phyloP scores from a whole-genome alignment of 1,140 invertebrate species.

The Drosophila varians region DNA sequence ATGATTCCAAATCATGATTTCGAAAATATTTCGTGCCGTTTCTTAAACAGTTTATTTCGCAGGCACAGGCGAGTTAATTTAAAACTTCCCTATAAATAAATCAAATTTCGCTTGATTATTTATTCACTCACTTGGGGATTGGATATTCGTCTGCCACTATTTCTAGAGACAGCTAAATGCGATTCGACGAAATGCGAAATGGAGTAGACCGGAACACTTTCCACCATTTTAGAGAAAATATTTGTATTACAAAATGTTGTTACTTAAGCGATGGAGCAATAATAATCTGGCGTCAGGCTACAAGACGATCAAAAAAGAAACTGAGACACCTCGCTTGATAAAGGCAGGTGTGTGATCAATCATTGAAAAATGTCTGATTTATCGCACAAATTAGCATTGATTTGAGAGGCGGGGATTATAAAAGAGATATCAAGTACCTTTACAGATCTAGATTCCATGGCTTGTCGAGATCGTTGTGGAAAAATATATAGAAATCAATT shows the following conservation, averaged over 20 bases:
- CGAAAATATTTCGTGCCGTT: too few species aligned
- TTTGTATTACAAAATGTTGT: background rate
- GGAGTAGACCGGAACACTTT: slow-evolving; percentile 67
- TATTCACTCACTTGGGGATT: slow-evolving; percentile 48
- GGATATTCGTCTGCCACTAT: slow-evolving; percentile 12
- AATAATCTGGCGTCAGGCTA: slow-evolving; percentile 7
- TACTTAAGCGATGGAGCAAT: background rate
- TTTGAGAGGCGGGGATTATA: slow-evolving; percentile 18
- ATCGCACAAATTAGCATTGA: slow-evolving; percentile 58
- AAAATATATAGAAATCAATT: slow-evolving; percentile 47
- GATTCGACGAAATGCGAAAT: slow-evolving; percentile 73
- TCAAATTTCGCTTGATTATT: background rate
- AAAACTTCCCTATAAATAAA: too few species aligned
- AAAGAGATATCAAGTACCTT: slow-evolving; percentile 40
- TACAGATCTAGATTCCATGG: slow-evolving; percentile 30
- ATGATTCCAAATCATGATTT: too few species aligned
- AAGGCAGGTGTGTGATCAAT: slow-evolving; percentile 21
- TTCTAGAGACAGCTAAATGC: slow-evolving; percentile 9
- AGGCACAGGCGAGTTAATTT: too few species aligned
- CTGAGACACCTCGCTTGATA: slow-evolving; percentile 29
- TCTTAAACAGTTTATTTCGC: too few species aligned
- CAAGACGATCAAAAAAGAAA: slow-evolving; percentile 45
- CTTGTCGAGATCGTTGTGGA: slow-evolving; percentile 31
- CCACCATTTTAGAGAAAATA: slow-evolving; percentile 34
- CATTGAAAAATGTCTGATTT: slow-evolving; percentile 27